phyloP scores from a whole-genome alignment of 2,797 vertebrate genomes.

The Momotus momota region DNA sequence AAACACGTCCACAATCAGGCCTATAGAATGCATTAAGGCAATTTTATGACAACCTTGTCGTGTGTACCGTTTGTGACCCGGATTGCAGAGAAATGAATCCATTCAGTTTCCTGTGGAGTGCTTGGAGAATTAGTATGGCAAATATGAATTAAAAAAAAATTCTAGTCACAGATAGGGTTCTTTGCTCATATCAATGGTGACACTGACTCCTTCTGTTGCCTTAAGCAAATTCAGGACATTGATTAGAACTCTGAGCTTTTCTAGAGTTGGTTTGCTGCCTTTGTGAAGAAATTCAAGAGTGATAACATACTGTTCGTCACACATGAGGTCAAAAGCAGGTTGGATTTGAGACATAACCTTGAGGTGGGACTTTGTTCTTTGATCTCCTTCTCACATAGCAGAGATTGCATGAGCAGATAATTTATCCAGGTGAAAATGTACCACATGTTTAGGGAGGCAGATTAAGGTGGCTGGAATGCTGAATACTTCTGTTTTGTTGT shows the following conservation, averaged over 20 bases:
- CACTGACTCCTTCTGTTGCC: neutral
- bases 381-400: neutral
- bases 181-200: neutral
- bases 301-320: neutral
- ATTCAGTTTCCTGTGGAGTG: neutral
- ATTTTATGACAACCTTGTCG: neutral
- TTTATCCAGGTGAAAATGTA: neutral
- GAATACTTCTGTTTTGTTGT: neutral
- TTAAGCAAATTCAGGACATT: neutral
- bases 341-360: neutral
- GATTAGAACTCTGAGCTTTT: neutral
- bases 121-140: neutral
- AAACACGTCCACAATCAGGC: accelerated
- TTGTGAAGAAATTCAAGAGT: neutral
- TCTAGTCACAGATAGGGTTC: neutral
- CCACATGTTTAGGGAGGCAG: neutral
- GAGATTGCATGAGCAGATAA: neutral
- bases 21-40: neutral
- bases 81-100: neutral
- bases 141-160: neutral
- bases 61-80: neutral
- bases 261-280: neutral
- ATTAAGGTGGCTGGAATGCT: neutral
- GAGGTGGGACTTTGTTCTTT: neutral
- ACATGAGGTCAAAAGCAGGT: neutral